Conservation (phyloP, 2,113 vertebrate species). For the Neolamprologus toae region DNA sequence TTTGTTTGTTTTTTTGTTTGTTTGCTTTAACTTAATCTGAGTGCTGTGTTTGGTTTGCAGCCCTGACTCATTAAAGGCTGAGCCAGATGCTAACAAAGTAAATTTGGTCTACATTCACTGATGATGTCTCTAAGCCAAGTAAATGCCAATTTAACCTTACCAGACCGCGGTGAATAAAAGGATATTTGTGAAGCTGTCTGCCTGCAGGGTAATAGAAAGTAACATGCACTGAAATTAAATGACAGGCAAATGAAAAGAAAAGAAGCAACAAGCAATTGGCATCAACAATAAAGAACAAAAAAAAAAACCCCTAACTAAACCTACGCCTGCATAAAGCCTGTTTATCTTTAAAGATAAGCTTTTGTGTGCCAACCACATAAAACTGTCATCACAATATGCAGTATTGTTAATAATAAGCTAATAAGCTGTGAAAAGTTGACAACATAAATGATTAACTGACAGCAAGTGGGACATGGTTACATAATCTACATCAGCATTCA, state of each 20-base stretch:
- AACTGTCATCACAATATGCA: neutral
- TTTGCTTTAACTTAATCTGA: neutral
- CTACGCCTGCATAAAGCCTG: neutral
- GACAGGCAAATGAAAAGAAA: neutral
- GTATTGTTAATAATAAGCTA: neutral
- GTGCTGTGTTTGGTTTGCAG: neutral
- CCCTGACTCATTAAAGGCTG: slow-evolving; percentile 3
- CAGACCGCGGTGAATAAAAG: neutral
- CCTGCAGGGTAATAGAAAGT: neutral
- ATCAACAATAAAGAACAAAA: neutral
- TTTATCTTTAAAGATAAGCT: neutral
- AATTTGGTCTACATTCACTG: neutral
- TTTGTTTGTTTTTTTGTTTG: neutral
- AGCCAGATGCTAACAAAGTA: neutral
- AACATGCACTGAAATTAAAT: neutral
- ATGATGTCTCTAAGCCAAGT: slow-evolving; percentile 2
- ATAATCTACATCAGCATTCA: neutral
- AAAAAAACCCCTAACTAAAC: neutral
- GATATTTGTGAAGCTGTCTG: neutral
- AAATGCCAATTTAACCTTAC: neutral
- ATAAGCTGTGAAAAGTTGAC: neutral
- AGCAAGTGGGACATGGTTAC: neutral
- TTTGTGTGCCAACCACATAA: neutral
- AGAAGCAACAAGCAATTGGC: neutral
- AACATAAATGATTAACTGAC: neutral